Evolutionary conservation across 2,888 invertebrate species (phyloP), one percentile per base, ranked within the genome.

Genomic region (Ditula angustiorana): DNA sequence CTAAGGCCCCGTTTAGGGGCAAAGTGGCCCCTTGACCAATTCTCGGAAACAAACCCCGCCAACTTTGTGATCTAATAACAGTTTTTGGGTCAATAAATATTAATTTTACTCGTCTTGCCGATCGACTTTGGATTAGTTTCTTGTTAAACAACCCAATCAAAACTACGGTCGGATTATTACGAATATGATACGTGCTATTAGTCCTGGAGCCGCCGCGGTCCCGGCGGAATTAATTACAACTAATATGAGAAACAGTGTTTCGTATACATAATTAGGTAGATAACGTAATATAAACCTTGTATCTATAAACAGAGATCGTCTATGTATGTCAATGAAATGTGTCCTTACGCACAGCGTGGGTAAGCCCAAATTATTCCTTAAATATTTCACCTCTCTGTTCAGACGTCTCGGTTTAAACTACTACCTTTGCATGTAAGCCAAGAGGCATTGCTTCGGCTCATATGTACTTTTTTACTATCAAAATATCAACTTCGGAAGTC

Each of bases 221-320:
- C 47, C 37, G 26, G n/a, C 35, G 11, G 55, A 55, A 61, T 61
- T 55, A 55, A 55, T 61, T 35, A 61, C 35, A 19, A 24, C 33
- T 33, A 46, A 55, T 46, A 47, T 26, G 30, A 26, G 33, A 46
- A 24, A 23, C 33, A 23, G 21, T n/a, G n/a, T 16, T 10, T 3
- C 30, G 5, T 10, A 19, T 47, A 28, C 21, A 35, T 26, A 49
- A 11, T 49, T 49, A 28, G 26, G 10, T 28, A 3, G 41, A 19
- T 37, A 11, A 2, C 37, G 37, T 37, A 13, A 37, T 37, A 16
- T 16, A 16, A 37, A 16, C 37, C 37, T 37, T 10, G 41, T 41
- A 41, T 19, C 41, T 41, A 10, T 2, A 10, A 16, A 10, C 41
- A 41, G 41, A 19, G 33, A n/a, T 33, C 33, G 33, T 41, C 41